Evolutionary conservation across 2,888 invertebrate species (phyloP).

Genomic region (Cephus pygmeus): DNA sequence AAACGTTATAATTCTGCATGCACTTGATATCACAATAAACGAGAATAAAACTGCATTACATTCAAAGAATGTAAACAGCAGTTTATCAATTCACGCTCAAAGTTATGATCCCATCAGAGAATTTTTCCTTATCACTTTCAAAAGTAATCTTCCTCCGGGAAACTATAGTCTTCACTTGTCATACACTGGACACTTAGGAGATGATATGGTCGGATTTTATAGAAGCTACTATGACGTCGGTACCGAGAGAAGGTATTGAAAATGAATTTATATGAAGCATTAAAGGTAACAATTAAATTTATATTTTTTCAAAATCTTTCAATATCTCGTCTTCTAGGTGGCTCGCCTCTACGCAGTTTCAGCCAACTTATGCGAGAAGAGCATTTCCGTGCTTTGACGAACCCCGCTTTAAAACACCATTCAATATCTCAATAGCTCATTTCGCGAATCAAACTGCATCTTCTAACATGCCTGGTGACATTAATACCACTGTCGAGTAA

Average conservation of each 20-base stretch:
- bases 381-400: conserved; percentile 93
- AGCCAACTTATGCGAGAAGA: conserved; percentile 80
- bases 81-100: background rate
- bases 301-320: background rate
- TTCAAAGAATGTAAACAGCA: conserved; percentile 18
- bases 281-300: background rate
- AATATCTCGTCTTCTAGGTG: conserved; percentile 68
- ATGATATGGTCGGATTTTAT: background rate
- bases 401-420: conserved; percentile 82
- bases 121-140: background rate
- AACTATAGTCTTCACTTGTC: background rate
- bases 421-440: conserved; percentile 75
- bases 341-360: conserved; percentile 84
- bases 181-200: background rate
- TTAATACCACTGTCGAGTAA: background rate
- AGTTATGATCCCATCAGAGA: background rate
- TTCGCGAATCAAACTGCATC: conserved; percentile 47
- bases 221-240: background rate
- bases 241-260: background rate
- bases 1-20: background rate
- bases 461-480: conserved; percentile 2
- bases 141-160: background rate
- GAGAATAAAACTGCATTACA: conserved; percentile 53
- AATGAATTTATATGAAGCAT: background rate
- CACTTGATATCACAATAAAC: background rate